phyloP scores from a whole-genome alignment of 2,797 vertebrate genomes.

The Masticophis lateralis region DNA sequence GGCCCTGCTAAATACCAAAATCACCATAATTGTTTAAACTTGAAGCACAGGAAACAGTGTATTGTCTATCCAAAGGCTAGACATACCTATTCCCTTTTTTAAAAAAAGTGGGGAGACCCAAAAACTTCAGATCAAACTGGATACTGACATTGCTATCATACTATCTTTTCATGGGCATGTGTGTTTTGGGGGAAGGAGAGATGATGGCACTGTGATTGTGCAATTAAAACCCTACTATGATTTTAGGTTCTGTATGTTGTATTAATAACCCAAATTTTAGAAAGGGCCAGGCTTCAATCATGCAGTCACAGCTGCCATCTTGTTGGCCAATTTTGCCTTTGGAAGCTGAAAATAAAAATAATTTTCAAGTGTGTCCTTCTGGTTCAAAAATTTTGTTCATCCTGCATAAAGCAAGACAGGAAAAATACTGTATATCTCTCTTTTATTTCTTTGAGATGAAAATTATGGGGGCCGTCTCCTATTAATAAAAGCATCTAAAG shows the following conservation, averaged over 20 bases:
- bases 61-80: background rate
- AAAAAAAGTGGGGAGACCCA: background rate
- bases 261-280: background rate
- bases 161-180: background rate
- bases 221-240: background rate
- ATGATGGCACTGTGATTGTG: background rate
- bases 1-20: background rate
- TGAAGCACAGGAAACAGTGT: background rate
- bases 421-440: background rate
- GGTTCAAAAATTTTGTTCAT: background rate
- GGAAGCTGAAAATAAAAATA: background rate
- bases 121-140: background rate
- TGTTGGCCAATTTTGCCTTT: background rate
- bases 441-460: background rate
- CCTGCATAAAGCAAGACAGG: background rate
- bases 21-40: background rate
- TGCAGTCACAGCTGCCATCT: background rate
- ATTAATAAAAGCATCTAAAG: background rate
- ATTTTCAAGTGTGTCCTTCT: background rate
- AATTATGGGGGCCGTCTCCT: background rate
- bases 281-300: background rate
- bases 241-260: background rate
- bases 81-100: background rate
- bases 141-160: background rate
- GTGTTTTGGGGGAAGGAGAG: background rate